Evolutionary conservation across 2,113 vertebrate species (phyloP), one percentile per base, ranked within the genome.

Genomic region (Vulpes vulpes): DNA sequence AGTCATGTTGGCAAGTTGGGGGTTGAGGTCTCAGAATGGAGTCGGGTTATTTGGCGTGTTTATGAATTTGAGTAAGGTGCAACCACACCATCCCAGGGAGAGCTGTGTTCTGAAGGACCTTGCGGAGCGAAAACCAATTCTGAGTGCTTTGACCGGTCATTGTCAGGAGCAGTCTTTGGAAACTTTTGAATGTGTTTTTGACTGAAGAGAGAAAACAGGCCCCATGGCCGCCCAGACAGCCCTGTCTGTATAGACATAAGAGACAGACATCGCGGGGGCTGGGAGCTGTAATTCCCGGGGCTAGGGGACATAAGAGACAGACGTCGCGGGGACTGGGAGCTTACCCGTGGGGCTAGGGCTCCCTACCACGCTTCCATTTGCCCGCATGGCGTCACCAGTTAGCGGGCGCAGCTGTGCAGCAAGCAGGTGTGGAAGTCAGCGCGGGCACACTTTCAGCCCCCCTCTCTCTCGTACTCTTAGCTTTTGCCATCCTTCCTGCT

Each of bases 1-100:
- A 10, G 60, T 60, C 32, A n/a, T 74, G 51, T 32, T 11, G 57
- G n/a, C 53, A 88, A 71, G 27, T 93, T 94, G 95, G 95, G 64
- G 74, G 71, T 11, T 85, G 59, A 76, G 74, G 8, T 69, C 97
- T 97, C 57, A 27, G 88, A 97, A 95, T 55, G 8, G n/a, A 88
- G 79, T 78, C 11, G 17, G 22, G 35, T 93, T 15, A 8, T 67
- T 38, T 6, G 38, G 30, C 11, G 80, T 95, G 35, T 64, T 96
- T 88, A 87, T 38, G 79, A 0, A 89, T 76, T 73, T 88, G 60
- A 27, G 0, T 59, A 20, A 79, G 15, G 92, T 11, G 32, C 25
- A 79, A 22, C 19, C 71, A 53, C 11, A 69, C 11, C 22, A 5
- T 55, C 55, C 38, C 38, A 79, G 38, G 30, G 62, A 87, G 82